Base-by-base conservation (phyloP, 2,113 vertebrate species). In the Anas platyrhynchos region DNA sequence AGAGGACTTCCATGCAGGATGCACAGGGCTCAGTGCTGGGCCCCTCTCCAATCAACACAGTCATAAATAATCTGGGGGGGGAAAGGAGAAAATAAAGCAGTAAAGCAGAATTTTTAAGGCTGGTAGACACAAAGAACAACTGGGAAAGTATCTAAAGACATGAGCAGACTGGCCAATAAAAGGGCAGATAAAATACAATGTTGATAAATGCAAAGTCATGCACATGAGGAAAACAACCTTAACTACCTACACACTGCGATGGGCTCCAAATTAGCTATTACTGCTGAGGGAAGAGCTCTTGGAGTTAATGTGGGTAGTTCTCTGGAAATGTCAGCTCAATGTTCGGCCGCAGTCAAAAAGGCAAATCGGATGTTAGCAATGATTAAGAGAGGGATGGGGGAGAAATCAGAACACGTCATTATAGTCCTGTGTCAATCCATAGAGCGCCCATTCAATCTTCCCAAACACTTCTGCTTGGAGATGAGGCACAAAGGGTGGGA, bases 191-290 rank as follows among this genome's bases (percentile, higher is more conserved):
- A 92, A 94, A 86, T 50, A 74, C 22, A 25, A 0, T 10, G 73
- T 41, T 88, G 83, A 93, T 93, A 95, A 94, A 97, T 95, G 96
- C 95, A 94, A 88, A 94, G 90, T 91, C 84, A 91, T 93, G 93
- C 74, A 74, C 93, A 27, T 13, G 76, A 83, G 56, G 72, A 81
- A 88, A 94, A 88, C 86, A 92, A 13, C 91, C 76, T 86, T 29
- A 67, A 59, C 76, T 89, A 66, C 92, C 68, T 77, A 25, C 3
- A 1, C 2, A 29, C 68, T 17, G 5, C 0, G 7, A 72, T 15
- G 92, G 76, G 88, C 83, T 92, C 93, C 92, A 46, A 92, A 81
- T 32, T 6, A 29, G 86, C 86, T 67, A 48, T 73, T 86, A 29
- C 82, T 77, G 92, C 85, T 69, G 32, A 0, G 86, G 59, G 76